phyloP scores from a whole-genome alignment of 2,888 invertebrate genomes.

The Leptinotarsa juncta region DNA sequence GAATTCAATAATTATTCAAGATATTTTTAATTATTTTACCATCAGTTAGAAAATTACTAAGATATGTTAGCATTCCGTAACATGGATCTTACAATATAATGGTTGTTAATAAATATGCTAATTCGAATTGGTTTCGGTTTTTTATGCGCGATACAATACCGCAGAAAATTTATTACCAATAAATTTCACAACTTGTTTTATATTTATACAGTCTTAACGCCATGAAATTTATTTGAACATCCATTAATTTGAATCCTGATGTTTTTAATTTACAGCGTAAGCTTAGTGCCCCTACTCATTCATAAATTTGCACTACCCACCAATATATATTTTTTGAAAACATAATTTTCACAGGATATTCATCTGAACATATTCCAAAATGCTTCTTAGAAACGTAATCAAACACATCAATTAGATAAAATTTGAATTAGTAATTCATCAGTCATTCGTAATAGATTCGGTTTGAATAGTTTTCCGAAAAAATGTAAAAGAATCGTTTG shows the following conservation, averaged over 20 bases:
- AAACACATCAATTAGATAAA: no score
- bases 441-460: no score
- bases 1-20: no score
- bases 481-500: no score
- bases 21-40: neutral
- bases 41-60: neutral
- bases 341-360: neutral
- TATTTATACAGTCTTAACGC: slow-evolving; percentile 39
- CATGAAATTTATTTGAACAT: slow-evolving; percentile 30
- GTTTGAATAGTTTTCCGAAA: no score
- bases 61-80: neutral
- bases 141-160: slow-evolving; percentile 26
- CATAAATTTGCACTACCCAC: slow-evolving; percentile 19
- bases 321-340: neutral
- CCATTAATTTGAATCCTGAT: slow-evolving; percentile 31
- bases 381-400: no score
- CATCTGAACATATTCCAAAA: neutral
- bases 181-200: slow-evolving; percentile 49
- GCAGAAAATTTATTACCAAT: slow-evolving; percentile 43
- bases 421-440: no score
- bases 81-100: slow-evolving; percentile 17
- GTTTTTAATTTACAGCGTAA: slow-evolving; percentile 19
- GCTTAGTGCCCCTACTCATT: slow-evolving; percentile 19
- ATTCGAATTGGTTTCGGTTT: slow-evolving; percentile 31
- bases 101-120: slow-evolving; percentile 37